Evolutionary conservation across 2,113 vertebrate species (phyloP), one percentile per base, ranked within the genome.

Genomic region (Polypterus senegalus): DNA sequence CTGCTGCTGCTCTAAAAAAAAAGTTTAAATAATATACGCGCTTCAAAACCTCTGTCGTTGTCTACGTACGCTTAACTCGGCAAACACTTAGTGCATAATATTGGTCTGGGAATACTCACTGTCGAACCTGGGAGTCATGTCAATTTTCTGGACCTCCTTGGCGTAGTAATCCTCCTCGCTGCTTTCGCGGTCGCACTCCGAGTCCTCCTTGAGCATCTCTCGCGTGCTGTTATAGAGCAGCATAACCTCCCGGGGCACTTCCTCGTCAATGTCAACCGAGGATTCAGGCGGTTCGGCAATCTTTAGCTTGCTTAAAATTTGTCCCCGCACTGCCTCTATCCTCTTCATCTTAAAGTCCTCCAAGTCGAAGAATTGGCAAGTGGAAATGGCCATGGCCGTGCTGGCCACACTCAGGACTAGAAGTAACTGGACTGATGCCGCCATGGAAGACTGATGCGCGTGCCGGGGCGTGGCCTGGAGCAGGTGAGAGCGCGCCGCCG

Each of bases 141-240:
- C 93, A 43, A 99, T 89, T 74, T 97, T 91, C 80, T 98, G 95
- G 66, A 99, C 93, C 78, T 99, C 96, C 77, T 98, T 99, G 61
- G 94, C 96, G 2, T 98, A 98, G 62, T 99, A 99, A 48, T 97
- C 96, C 80, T 99, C 96, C 58, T 98, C 96, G 73, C 92, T 98
- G 73, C 92, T 86, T 79, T 99, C 95, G 51, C 90, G 89, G 61
- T 98, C 96, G 71, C 94, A 99, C 74, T 92, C 82, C 60, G 75
- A 75, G 66, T 81, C 87, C 81, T 98, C 93, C 76, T 93, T 92
- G 65, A 94, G 84, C 86, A 98, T 83, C 85, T 98, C 96, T 70
- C 93, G 80, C 56, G 95, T 99, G 79, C 95, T 98, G 88, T 99
- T 99, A 81, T 98, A 99, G 67, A 98, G 93, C 67, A 97, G 82